Base-by-base conservation (phyloP, 2,888 invertebrate species). In the Cryptophagus acutangulus region DNA sequence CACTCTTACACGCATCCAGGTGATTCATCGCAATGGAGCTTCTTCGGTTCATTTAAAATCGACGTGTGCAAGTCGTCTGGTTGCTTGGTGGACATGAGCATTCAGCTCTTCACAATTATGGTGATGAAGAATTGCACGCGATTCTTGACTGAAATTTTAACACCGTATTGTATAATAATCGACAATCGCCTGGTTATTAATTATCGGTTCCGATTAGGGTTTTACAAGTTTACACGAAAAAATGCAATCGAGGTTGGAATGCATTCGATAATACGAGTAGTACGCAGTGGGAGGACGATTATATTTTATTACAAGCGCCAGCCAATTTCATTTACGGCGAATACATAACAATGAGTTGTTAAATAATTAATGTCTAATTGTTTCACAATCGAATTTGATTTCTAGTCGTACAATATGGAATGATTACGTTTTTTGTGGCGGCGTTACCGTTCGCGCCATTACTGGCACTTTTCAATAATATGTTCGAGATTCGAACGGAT, bases 391-490 rank as follows among this genome's bases (percentile, higher is more conserved):
- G 24, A 20, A 20, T 20, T 20, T 29, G 5, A 29, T 29, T 29
- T 29, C 12, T 10, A 29, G 29, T 29, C n/a, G 12, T 10, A 29
- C 12, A 29, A 6, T 29, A 29, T 29, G 29, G 29, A 29, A 29
- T 29, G 29, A 10, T 29, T 12, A 29, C 12, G 12, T 29, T 29
- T 12, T 29, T 29, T 10, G 29, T 29, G 10, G 29, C 29, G 12
- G 6, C 29, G 8, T 12, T 29, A 12, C 29, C 29, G 6, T n/a
- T 29, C 9, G 29, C n/a, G 6, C 29, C 29, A 5, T 29, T 29
- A 10, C 6, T 29, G 6, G 9, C 12, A 29, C 29, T 29, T 5
- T 6, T 29, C 6, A 29, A 29, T 10, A 29, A 29, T 12, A 12
- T 29, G n/a, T n/a, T 29, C 12, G 29, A 29, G 12, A 29, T 29